Conservation (phyloP, 2,888 invertebrate genomes). For the Drosophila nigricruria region DNA sequence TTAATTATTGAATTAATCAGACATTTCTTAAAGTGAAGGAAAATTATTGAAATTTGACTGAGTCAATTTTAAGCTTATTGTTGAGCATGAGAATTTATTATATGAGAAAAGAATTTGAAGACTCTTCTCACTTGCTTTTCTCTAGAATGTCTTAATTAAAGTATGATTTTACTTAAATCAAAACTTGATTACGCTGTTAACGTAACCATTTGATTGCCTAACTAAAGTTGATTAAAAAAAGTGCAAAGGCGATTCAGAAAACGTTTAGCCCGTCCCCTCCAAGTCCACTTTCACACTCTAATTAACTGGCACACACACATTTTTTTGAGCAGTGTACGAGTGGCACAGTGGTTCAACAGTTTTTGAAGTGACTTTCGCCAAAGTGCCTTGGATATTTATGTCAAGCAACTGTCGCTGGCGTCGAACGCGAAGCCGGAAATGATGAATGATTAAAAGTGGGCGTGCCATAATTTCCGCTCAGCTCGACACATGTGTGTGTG, state of each 20-base stretch:
- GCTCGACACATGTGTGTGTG: slow-evolving; percentile 21
- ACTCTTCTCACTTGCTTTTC: too few relatives aligned
- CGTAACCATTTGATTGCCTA: not conserved
- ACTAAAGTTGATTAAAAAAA: not conserved
- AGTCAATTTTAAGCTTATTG: too few relatives aligned
- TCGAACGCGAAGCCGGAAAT: slow-evolving; percentile 59
- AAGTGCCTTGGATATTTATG: slow-evolving; percentile 48
- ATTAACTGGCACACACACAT: not conserved
- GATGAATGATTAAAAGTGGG: slow-evolving; percentile 75
- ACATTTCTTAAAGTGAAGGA: too few relatives aligned
- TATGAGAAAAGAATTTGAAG: too few relatives aligned
- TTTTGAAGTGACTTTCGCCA: slow-evolving; percentile 17
- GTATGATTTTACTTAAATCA: too few relatives aligned
- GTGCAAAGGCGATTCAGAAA: not conserved
- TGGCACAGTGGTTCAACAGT: slow-evolving; percentile 13
- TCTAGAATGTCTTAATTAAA: too few relatives aligned
- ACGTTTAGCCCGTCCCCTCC: not conserved
- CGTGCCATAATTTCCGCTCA: slow-evolving; percentile 77
- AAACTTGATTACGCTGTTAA: too few relatives aligned
- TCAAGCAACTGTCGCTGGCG: slow-evolving; percentile 40
- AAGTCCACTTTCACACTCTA: not conserved
- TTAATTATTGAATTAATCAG: too few relatives aligned
- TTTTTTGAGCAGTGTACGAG: not conserved
- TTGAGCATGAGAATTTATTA: too few relatives aligned
- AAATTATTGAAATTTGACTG: too few relatives aligned